A percentile compares a stretch with the other conserved stretches of the same genome.
These are phyloP conservation scores for Lathronympha strigana DNA, from an alignment of 2,888 invertebrate genomes.

Conservation along the genomic window DNA sequence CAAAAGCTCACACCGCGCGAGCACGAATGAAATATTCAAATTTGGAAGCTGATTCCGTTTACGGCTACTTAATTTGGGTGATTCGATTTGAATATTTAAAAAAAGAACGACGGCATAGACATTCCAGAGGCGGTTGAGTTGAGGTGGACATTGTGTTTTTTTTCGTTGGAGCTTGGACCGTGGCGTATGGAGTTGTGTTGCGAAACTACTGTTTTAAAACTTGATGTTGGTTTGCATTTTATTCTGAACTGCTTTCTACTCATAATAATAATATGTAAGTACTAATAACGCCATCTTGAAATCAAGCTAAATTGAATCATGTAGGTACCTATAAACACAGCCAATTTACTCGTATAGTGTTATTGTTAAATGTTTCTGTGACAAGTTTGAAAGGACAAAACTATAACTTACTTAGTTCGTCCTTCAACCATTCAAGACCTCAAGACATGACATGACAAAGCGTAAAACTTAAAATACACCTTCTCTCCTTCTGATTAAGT, in stretches of 20 bases:
- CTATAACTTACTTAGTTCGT: too few relatives aligned
- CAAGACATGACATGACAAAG: too few relatives aligned
- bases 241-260: neutral
- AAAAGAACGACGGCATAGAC: conserved; percentile 71
- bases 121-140: conserved; percentile 62
- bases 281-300: too few relatives aligned
- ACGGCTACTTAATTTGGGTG: conserved; percentile 85
- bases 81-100: conserved; percentile 83
- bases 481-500: too few relatives aligned
- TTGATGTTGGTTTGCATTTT: conserved; percentile 1
- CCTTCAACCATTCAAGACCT: too few relatives aligned
- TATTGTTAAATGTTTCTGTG: too few relatives aligned
- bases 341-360: too few relatives aligned
- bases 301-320: too few relatives aligned
- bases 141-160: conserved; percentile 46
- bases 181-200: conserved; percentile 43
- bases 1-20: conserved; percentile 73
- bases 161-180: conserved; percentile 44
- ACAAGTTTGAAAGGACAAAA: too few relatives aligned
- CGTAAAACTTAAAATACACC: too few relatives aligned
- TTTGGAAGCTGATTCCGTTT: conserved; percentile 85
- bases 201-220: conserved; percentile 24
- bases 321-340: too few relatives aligned
- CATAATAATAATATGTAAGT: too few relatives aligned
- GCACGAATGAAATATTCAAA: conserved; percentile 83